Evolutionary conservation across 1,140 invertebrate species (phyloP), one percentile per base, ranked within the genome.

Genomic region (Pteromalus puparum): DNA sequence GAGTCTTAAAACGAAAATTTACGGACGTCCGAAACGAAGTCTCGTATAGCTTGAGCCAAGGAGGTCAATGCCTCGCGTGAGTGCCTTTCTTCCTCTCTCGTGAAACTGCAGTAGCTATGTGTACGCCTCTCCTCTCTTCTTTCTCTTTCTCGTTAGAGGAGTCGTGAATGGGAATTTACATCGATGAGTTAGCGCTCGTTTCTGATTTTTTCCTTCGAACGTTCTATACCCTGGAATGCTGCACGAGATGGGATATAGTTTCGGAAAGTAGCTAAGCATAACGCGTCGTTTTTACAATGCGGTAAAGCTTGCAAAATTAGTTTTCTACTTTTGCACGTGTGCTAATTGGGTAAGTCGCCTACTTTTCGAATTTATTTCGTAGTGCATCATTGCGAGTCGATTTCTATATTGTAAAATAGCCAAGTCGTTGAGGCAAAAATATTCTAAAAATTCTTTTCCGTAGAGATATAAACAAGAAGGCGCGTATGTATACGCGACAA

Each of bases 31-130:
- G 42, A 68, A 13, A 13, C 21, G 34, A 73, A 21, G 30, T 30
- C n/a, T n/a, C n/a, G n/a, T n/a, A n/a, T 13, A 1, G 72, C 13
- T 24, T 28, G 21, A 79, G 30, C 76, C 78, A 84, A 84, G 13
- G 79, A 68, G 83, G 78, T 85, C 83, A 85, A 77, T 85, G 83
- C 78, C 83, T 84, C 65, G 24, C 3, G 53, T n/a, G 18, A n/a
- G 61, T 10, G 42, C 70, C 72, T 76, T 76, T 68, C 34, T 38
- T 79, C 9, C 28, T 67, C 73, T 38, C 30, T n/a, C 70, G 70
- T 53, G n/a, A 53, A 34, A 28, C 26, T 72, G 68, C 30, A 61
- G 48, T 61, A 61, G 53, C 48, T 61, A 61, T n/a, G 53, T 6
- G n/a, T 61, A 2, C 21, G 21, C 18, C 5, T n/a, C 18, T 6